Percentiles rank a stretch among this genome's conserved stretches.
phyloP scores from a whole-genome alignment of 2,888 invertebrate species.

The Camptogramma bilineatum region DNA sequence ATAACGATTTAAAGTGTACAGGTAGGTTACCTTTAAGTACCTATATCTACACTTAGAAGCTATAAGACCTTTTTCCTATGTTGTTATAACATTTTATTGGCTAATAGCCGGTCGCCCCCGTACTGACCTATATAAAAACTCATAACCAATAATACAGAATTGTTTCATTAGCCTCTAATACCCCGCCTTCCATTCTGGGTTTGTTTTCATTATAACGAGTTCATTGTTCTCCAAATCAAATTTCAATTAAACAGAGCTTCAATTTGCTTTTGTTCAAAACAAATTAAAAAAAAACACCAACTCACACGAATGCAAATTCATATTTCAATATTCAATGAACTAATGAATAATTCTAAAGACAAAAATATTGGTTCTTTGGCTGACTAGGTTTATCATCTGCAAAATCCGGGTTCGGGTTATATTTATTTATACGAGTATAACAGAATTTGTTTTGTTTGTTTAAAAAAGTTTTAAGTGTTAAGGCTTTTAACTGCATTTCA shows the following conservation, averaged over 20 bases:
- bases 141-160: conserved; percentile 37
- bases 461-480: no score
- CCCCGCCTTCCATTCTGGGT: conserved; percentile 40
- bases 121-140: conserved; percentile 13
- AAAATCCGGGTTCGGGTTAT: background rate
- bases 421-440: background rate
- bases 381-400: conserved; percentile 3
- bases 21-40: no score
- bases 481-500: no score
- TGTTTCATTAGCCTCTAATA: conserved; percentile 53
- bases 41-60: background rate
- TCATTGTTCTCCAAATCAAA: conserved; percentile 57
- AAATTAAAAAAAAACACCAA: conserved; percentile 50
- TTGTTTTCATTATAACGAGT: conserved; percentile 50
- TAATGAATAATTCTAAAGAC: conserved; percentile 21
- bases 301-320: conserved; percentile 24
- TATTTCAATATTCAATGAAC: conserved; percentile 22
- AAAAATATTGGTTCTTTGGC: conserved; percentile 6
- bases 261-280: conserved; percentile 49
- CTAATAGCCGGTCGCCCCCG: background rate
- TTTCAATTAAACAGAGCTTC: conserved; percentile 48
- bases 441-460: conserved; percentile 2
- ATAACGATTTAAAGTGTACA: no score
- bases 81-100: conserved; percentile 16
- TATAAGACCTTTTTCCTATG: conserved; percentile 8